Evolutionary conservation across 2,113 vertebrate species (phyloP).

Genomic region (Anthoscopus minutus): DNA sequence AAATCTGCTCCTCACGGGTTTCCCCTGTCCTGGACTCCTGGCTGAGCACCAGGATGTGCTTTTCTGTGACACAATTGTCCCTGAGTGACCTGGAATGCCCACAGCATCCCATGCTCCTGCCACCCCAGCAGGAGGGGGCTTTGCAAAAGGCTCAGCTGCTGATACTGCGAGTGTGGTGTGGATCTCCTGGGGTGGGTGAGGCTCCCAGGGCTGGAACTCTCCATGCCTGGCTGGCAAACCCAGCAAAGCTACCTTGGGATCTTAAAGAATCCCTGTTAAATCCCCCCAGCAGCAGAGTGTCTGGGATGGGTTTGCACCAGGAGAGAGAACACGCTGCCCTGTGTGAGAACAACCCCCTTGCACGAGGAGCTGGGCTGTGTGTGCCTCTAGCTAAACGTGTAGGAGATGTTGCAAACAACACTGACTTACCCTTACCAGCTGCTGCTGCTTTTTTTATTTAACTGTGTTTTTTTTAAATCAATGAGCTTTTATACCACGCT

Average conservation of each 20-base stretch:
- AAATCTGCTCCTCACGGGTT: background rate
- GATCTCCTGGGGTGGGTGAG: background rate
- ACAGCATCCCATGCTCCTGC: fast-evolving
- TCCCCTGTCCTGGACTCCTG: background rate
- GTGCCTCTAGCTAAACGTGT: background rate
- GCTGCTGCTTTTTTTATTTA: background rate
- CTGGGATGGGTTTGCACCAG: background rate
- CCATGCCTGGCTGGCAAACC: background rate
- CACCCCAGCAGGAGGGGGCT: background rate
- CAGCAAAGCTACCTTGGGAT: too few relatives aligned
- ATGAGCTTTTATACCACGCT: background rate
- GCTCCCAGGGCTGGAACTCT: background rate
- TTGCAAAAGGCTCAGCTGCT: background rate
- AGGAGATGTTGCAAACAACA: background rate
- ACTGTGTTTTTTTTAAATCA: background rate
- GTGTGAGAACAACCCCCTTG: background rate
- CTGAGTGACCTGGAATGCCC: background rate
- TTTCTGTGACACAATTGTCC: background rate
- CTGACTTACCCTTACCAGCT: background rate
- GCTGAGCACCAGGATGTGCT: background rate
- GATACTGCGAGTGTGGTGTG: fast-evolving
- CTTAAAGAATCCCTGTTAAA: background rate
- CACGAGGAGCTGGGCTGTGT: background rate
- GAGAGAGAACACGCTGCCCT: background rate
- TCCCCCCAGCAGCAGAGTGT: background rate